A percentile compares a stretch with the other conserved stretches of the same genome.
Conservation (phyloP, 2,113 vertebrate species). For the Ahaetulla prasina region DNA sequence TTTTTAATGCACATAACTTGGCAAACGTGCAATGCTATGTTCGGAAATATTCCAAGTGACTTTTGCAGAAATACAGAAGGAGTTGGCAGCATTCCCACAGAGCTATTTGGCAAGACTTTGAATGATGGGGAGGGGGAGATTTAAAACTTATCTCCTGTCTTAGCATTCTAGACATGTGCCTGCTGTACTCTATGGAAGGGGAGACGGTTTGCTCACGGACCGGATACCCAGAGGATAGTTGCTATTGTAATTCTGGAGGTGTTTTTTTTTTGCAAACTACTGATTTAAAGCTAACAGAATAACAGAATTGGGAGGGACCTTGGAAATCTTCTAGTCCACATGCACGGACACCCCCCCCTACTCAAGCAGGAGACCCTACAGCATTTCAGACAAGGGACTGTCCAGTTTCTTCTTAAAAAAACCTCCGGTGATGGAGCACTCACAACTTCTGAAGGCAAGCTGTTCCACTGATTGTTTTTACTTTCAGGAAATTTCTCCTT, state of each 20-base stretch:
- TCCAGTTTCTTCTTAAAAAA: no score
- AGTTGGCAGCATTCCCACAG: conserved; percentile 69
- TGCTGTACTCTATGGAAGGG: conserved; percentile 12
- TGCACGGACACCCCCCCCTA: fast-evolving
- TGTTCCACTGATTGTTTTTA: no score
- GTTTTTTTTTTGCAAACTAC: neutral
- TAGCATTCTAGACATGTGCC: conserved; percentile 57
- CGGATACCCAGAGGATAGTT: neutral
- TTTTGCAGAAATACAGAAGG: conserved; percentile 69
- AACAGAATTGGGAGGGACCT: neutral
- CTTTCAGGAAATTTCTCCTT: no score
- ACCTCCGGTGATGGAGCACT: no score
- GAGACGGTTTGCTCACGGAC: neutral
- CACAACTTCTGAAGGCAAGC: no score
- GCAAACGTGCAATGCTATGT: conserved; percentile 72
- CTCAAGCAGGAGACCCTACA: neutral
- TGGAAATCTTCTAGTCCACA: neutral
- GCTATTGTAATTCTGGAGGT: neutral
- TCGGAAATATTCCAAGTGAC: conserved; percentile 76
- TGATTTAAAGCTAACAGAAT: neutral
- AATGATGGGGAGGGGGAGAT: conserved; percentile 66
- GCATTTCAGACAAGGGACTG: no score
- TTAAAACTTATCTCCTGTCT: conserved; percentile 66
- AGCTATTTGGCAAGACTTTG: conserved; percentile 74
- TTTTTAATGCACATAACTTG: conserved; percentile 75